Evolutionary conservation across 2,113 vertebrate species (phyloP).

Genomic region (Columbina picui): DNA sequence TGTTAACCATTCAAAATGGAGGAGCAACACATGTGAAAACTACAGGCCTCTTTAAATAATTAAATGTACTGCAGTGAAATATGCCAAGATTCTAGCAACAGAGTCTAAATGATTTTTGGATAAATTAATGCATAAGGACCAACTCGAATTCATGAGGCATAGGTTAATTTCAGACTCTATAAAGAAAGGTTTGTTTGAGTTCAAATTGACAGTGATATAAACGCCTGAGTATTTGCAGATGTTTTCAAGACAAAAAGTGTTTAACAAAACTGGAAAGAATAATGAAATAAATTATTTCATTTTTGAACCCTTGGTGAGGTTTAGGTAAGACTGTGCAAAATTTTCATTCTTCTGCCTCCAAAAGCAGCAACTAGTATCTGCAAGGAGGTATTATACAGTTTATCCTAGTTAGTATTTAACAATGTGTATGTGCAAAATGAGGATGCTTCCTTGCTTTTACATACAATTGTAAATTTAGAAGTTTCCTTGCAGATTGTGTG

Average conservation of each 20-base stretch:
- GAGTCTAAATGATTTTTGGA: constrained; percentile 38
- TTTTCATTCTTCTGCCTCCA: neutral
- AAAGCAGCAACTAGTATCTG: neutral
- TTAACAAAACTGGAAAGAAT: neutral
- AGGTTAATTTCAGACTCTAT: constrained; percentile 51
- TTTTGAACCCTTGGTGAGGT: neutral
- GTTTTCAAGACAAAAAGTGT: neutral
- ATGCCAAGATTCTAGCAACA: constrained; percentile 49
- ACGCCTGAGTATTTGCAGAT: neutral
- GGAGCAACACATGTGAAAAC: constrained; percentile 22
- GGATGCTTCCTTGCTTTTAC: neutral
- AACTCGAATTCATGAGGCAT: constrained; percentile 48
- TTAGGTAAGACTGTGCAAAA: neutral
- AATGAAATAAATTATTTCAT: neutral
- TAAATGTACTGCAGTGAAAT: constrained; percentile 46
- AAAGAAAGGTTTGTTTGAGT: constrained; percentile 46
- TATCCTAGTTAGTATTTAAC: neutral
- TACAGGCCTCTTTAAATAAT: constrained; percentile 52
- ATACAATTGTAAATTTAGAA: neutral
- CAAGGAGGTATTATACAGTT: neutral
- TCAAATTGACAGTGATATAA: constrained; percentile 31
- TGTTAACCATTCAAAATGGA: constrained; percentile 17
- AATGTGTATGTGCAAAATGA: neutral
- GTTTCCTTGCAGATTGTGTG: neutral
- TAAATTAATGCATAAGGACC: constrained; percentile 43